These are phyloP conservation scores for Chrysomela aeneicollis DNA, from an alignment of 2,888 invertebrate species.

Conservation along the genomic window DNA sequence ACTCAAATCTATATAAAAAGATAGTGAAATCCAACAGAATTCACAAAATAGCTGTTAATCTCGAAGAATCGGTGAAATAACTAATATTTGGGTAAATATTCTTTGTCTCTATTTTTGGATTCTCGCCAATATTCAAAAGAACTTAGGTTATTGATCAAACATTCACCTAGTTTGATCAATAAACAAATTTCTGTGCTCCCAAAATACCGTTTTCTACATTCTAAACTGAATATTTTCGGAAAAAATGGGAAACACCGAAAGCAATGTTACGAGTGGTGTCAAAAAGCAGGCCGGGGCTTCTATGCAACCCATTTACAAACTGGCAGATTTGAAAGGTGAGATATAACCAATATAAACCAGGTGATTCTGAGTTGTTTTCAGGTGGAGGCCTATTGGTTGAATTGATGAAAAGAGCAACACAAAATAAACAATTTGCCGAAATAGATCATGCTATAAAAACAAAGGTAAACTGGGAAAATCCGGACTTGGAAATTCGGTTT, in stretches of 20 bases:
- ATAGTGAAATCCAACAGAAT: no score
- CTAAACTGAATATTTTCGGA: no score
- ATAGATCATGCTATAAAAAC: slow-evolving; percentile 92
- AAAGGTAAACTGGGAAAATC: slow-evolving; percentile 63
- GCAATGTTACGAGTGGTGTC: slow-evolving; percentile 91
- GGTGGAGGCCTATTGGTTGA: slow-evolving; percentile 93
- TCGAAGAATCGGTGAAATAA: no score
- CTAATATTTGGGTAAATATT: no score
- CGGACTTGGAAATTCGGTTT: no score
- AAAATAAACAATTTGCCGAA: slow-evolving; percentile 90
- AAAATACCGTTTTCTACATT: not conserved
- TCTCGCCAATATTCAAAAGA: no score
- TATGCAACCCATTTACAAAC: slow-evolving; percentile 83
- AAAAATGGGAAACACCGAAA: slow-evolving; percentile 83
- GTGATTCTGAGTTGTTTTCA: slow-evolving; percentile 49
- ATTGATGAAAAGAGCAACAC: slow-evolving; percentile 89
- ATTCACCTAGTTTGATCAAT: slow-evolving; percentile 31
- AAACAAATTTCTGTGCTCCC: not conserved
- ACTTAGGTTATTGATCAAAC: slow-evolving; percentile 32
- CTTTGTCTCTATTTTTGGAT: not conserved
- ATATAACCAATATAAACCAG: not conserved
- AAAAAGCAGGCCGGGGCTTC: slow-evolving; percentile 94
- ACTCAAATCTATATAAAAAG: no score
- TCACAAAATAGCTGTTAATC: no score
- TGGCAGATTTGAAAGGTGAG: slow-evolving; percentile 88